A percentile compares a stretch with the other conserved stretches of the same genome.
phyloP scores from a whole-genome alignment of 1,140 invertebrate species.

The Sitophilus oryzae region DNA sequence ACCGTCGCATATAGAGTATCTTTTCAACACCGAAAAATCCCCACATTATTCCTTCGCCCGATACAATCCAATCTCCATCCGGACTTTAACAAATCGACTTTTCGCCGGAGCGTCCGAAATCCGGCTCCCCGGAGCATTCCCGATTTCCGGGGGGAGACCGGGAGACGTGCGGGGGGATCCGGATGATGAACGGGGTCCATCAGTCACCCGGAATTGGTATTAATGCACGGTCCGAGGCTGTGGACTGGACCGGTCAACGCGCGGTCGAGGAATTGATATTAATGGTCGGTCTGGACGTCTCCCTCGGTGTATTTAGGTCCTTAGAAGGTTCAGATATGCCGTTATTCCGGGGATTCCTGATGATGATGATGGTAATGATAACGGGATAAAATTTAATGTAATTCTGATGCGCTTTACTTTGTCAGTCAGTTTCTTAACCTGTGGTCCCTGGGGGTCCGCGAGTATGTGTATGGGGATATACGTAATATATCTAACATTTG shows the following conservation, averaged over 20 bases:
- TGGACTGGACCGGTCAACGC: constrained; percentile 38
- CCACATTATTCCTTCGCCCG: neutral
- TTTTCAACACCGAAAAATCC: too few relatives aligned
- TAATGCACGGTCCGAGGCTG: constrained; percentile 39
- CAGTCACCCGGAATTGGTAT: constrained; percentile 43
- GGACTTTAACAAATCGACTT: constrained; percentile 10
- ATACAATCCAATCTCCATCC: neutral
- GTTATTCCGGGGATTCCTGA: neutral
- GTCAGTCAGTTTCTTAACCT: too few relatives aligned
- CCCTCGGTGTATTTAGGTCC: neutral
- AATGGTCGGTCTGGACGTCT: constrained; percentile 30
- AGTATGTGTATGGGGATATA: too few relatives aligned
- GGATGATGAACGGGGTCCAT: constrained; percentile 40
- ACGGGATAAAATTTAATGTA: neutral
- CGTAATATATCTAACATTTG: too few relatives aligned
- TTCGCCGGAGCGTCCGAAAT: neutral
- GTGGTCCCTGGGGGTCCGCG: too few relatives aligned
- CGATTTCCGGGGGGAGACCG: constrained; percentile 10
- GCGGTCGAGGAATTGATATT: constrained; percentile 40
- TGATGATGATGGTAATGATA: neutral
- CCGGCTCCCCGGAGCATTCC: constrained; percentile 7
- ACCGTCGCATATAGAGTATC: too few relatives aligned
- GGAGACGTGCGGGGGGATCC: constrained; percentile 27
- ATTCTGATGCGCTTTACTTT: too few relatives aligned
- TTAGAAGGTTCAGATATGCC: constrained; percentile 7